A percentile compares a stretch with the other conserved stretches of the same genome.
Evolutionary conservation across 2,113 vertebrate species (phyloP).

Genomic region (Eleginops maclovinus): DNA sequence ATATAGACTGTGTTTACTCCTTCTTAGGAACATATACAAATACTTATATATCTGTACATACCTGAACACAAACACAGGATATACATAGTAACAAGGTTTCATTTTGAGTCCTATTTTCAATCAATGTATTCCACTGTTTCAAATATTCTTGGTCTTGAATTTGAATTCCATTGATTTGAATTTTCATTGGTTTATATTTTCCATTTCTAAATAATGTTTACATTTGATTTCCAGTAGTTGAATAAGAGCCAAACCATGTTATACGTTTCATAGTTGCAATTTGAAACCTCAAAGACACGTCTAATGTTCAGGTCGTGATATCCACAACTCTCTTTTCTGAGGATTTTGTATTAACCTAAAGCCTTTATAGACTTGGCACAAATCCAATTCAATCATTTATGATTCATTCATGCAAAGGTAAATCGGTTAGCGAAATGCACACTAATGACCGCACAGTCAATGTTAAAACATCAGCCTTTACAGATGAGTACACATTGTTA

Average conservation of each 20-base stretch:
- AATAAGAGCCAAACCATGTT: neutral
- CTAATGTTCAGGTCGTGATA: neutral
- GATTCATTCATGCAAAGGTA: constrained; percentile 19
- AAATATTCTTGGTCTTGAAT: too few relatives aligned
- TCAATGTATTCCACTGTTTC: too few relatives aligned
- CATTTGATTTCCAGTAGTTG: neutral
- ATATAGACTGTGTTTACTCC: too few relatives aligned
- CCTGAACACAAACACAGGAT: too few relatives aligned
- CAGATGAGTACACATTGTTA: constrained; percentile 48
- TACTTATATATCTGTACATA: too few relatives aligned
- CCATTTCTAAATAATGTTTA: neutral
- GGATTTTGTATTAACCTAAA: neutral
- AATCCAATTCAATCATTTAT: neutral
- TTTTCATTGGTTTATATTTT: too few relatives aligned
- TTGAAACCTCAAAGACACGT: too few relatives aligned
- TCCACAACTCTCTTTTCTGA: neutral
- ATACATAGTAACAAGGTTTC: too few relatives aligned
- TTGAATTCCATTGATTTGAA: too few relatives aligned
- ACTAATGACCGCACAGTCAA: constrained; percentile 35
- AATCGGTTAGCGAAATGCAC: neutral
- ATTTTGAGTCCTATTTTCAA: too few relatives aligned
- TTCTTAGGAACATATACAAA: too few relatives aligned
- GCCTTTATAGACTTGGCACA: neutral
- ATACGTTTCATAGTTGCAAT: neutral
- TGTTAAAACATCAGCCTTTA: constrained; percentile 44